phyloP scores from a whole-genome alignment of 2,888 invertebrate species.

The Brachyptera putata region DNA sequence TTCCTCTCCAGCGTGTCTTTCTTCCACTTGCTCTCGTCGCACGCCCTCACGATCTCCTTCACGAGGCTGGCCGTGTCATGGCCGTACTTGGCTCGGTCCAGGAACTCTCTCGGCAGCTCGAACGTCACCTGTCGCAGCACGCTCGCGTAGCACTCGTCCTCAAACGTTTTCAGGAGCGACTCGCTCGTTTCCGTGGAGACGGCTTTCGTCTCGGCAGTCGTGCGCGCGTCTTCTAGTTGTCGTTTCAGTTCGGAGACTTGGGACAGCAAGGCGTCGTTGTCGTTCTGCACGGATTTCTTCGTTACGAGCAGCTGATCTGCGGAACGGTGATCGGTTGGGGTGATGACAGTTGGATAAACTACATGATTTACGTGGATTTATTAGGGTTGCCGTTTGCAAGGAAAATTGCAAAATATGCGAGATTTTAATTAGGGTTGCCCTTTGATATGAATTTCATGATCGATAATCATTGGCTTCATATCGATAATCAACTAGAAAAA shows the following conservation, averaged over 20 bases:
- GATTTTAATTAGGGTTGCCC: too few species aligned
- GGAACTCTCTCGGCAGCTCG: constrained; percentile 27
- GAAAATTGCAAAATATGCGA: too few species aligned
- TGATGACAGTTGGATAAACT: too few species aligned
- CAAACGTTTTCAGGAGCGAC: constrained; percentile 8
- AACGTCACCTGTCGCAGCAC: constrained; percentile 27
- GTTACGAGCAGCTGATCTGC: constrained; percentile 26
- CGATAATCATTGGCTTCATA: too few species aligned
- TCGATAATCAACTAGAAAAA: too few species aligned
- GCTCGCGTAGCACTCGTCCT: constrained; percentile 20
- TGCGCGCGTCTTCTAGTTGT: background rate
- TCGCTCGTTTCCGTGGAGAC: background rate
- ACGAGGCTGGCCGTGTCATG: constrained; percentile 6
- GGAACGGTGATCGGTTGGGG: too few species aligned
- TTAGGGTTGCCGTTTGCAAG: too few species aligned
- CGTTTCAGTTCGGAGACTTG: constrained; percentile 14
- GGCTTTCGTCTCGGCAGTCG: background rate
- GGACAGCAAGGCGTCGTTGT: constrained; percentile 21
- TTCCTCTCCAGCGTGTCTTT: constrained; percentile 44
- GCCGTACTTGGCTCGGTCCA: background rate
- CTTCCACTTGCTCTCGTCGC: constrained; percentile 44
- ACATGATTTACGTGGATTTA: too few species aligned
- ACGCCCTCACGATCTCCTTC: constrained; percentile 24
- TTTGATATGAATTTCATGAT: too few species aligned
- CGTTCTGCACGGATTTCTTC: constrained; percentile 21